phyloP scores from a whole-genome alignment of 2,888 invertebrate species.

The Synergus japonicus region DNA sequence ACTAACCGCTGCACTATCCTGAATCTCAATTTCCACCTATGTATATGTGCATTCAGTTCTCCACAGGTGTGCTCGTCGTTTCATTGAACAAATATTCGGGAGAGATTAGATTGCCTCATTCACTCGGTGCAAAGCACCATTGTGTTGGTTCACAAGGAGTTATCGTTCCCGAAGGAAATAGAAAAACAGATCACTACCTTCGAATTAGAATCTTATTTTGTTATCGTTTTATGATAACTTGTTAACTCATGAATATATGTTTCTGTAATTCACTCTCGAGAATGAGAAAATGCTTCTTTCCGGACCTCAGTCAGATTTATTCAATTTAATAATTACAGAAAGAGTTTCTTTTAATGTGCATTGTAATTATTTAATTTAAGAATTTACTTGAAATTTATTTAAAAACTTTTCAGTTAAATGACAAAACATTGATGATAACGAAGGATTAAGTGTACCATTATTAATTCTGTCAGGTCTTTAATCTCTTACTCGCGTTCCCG shows the following conservation, averaged over 20 bases:
- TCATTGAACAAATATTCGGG: constrained; percentile 53
- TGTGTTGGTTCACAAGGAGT: not conserved
- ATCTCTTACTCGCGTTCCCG: constrained; percentile 28
- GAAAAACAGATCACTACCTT: not conserved
- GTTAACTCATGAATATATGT: not conserved
- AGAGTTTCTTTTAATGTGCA: no score
- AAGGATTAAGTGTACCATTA: not conserved
- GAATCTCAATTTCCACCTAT: constrained; percentile 13
- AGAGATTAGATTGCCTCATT: constrained; percentile 53
- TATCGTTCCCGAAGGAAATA: constrained; percentile 1
- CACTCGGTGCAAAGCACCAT: constrained; percentile 16
- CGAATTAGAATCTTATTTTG: not conserved
- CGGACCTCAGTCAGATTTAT: no score
- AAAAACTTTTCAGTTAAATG: not conserved
- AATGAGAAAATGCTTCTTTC: not conserved
- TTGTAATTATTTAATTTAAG: not conserved
- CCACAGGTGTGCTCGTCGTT: constrained; percentile 43
- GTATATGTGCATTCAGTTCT: constrained; percentile 9
- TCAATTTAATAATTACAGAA: no score
- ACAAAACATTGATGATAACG: not conserved
- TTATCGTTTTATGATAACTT: not conserved
- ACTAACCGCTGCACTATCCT: constrained; percentile 20
- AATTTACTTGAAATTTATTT: no score
- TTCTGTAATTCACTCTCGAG: not conserved
- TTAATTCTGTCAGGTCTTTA: not conserved